Evolutionary conservation across 2,888 invertebrate genomes (phyloP), one percentile per base, ranked within the genome.

Genomic region (Agriopis leucophaearia): DNA sequence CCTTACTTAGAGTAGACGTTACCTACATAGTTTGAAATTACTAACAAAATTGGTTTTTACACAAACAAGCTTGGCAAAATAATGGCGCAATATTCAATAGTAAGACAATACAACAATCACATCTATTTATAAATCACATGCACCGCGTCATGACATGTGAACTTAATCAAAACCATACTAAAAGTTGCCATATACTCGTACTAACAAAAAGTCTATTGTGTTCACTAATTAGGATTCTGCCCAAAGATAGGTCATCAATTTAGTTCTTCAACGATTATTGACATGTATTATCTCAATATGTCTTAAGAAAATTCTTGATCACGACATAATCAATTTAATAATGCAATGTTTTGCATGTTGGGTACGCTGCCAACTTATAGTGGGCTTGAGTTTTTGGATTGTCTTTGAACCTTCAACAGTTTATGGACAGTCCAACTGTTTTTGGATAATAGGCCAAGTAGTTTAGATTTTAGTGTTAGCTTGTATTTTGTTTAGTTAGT

Each of bases 101-200:
- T 27, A 12, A 50, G n/a, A 36, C 36, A 15, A 15, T 35, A 40
- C 16, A 16, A 64, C 55, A 62, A 51, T 69, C 64, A 63, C 55
- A 55, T 54, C 65, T 65, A 68, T 60, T 61, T 67, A 72, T 72
- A 72, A 67, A 56, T 56, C 62, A 63, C 52, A 63, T 67, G 67
- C 51, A n/a, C n/a, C n/a, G n/a, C n/a, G n/a, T n/a, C 52, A 45
- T 40, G 8, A 57, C 62, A 44, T 45, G 38, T 35, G 48, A 64
- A 63, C 50, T 10, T 42, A 54, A 66, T 50, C 3, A 51, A 44
- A 56, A 38, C 1, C 44, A 40, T 57, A 48, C 27, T 68, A 45
- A 47, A 56, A 45, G 35, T 58, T 63, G 65, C 27, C 66, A 60
- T 54, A 57, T 44, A 44, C 0, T 5, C 4, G 44, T 44, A 7